Conservation (phyloP, 1,140 invertebrate genomes). For the Aphis gossypii region DNA sequence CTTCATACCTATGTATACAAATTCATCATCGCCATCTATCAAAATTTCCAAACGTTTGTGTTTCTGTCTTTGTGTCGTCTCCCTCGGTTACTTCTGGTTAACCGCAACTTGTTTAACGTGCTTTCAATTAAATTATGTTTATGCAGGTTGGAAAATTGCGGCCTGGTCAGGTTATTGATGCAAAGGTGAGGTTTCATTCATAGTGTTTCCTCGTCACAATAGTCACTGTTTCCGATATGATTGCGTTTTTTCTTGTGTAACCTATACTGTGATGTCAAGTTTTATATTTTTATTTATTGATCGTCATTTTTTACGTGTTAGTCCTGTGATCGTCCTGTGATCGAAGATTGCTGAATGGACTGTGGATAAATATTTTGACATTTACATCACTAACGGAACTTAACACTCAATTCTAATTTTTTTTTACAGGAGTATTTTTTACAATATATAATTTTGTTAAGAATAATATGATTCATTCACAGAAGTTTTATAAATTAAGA, state of each 20-base stretch:
- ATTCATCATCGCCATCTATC: conserved; percentile 29
- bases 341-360: conserved; percentile 46
- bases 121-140: conserved; percentile 59
- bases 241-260: conserved; percentile 60
- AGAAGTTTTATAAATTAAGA: neutral
- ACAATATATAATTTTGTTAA: neutral
- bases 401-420: conserved; percentile 30
- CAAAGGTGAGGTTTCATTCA: conserved; percentile 77
- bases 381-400: conserved; percentile 50
- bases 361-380: conserved; percentile 20
- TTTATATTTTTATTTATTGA: conserved; percentile 61
- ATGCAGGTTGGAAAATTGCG: conserved; percentile 75
- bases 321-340: conserved; percentile 20
- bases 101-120: conserved; percentile 55
- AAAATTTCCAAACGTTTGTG: conserved; percentile 41
- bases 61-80: conserved; percentile 54
- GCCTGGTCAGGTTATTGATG: conserved; percentile 79
- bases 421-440: conserved; percentile 21
- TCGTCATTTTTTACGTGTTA: conserved; percentile 43
- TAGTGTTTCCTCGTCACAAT: conserved; percentile 61
- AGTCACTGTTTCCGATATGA: conserved; percentile 71
- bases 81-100: conserved; percentile 40
- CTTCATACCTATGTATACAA: neutral
- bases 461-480: neutral
- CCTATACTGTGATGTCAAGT: conserved; percentile 60